These are phyloP conservation scores for Polyploca ridens DNA, from an alignment of 2,888 invertebrate genomes.

Conservation along the genomic window DNA sequence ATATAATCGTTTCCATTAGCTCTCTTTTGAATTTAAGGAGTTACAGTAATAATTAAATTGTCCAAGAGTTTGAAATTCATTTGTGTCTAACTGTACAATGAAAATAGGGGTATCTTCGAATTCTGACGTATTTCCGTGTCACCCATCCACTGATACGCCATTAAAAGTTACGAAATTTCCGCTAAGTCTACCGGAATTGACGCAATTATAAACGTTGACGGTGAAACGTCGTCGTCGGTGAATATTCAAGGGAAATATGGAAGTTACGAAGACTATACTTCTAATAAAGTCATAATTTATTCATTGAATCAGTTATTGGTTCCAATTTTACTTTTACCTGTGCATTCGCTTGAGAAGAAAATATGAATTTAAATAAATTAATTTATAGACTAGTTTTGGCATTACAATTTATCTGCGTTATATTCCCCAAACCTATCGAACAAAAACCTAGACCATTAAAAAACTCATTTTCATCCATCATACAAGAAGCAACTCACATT, in stretches of 20 bases:
- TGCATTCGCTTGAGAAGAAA: not conserved
- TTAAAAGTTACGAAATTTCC: constrained; percentile 28
- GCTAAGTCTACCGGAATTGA: constrained; percentile 22
- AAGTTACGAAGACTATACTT: not conserved
- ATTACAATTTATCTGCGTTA: too few relatives aligned
- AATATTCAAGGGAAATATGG: not conserved
- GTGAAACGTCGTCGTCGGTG: not conserved
- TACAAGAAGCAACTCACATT: too few relatives aligned
- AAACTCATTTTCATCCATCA: too few relatives aligned
- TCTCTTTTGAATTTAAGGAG: too few relatives aligned
- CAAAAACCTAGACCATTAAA: too few relatives aligned
- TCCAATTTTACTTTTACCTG: not conserved
- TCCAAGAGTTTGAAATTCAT: not conserved
- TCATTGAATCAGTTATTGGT: not conserved
- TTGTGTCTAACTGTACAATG: not conserved
- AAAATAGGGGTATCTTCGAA: constrained; percentile 6
- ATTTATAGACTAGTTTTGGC: not conserved
- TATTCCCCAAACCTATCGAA: too few relatives aligned
- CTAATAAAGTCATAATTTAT: not conserved
- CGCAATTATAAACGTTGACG: constrained; percentile 17
- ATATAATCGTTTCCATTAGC: too few relatives aligned
- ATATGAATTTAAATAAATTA: too few relatives aligned
- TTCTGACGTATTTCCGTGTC: constrained; percentile 19
- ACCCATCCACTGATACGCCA: constrained; percentile 21
- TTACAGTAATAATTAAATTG: not conserved